These are phyloP conservation scores for Pogonocichla stellata DNA, from an alignment of 2,113 vertebrate genomes.

Conservation along the genomic window DNA sequence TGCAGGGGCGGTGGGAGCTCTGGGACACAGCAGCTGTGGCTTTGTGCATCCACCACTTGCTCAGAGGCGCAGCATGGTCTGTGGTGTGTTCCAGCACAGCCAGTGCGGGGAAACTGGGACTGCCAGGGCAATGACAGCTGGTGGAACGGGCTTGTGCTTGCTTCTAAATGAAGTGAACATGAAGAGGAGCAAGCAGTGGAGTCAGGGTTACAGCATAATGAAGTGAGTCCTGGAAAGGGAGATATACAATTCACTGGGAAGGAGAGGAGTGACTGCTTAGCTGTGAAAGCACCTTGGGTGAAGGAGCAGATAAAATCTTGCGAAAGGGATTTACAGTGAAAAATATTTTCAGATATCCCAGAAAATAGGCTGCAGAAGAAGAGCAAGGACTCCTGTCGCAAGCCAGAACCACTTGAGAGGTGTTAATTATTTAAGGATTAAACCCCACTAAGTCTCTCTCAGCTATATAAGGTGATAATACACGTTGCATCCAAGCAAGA, in stretches of 20 bases:
- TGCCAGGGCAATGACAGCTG: not conserved
- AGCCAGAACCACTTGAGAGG: conserved; percentile 31
- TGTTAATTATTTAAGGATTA: conserved; percentile 60
- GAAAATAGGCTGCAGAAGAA: conserved; percentile 20
- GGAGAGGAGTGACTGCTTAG: not conserved
- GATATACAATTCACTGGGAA: not conserved
- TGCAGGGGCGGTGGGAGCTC: not conserved
- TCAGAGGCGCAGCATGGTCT: not conserved
- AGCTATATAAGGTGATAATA: conserved; percentile 45
- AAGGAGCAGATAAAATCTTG: conserved; percentile 18
- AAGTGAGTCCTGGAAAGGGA: not conserved
- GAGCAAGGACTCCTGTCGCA: not conserved
- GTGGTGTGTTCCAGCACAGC: rapidly evolving
- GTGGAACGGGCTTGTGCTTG: not conserved
- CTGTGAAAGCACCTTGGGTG: not conserved
- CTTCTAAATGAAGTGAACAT: not conserved
- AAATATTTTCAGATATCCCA: not conserved
- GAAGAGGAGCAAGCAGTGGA: not conserved
- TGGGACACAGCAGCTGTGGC: not conserved
- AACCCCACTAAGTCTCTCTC: conserved; percentile 33
- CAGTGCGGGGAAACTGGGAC: not conserved
- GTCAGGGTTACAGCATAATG: not conserved
- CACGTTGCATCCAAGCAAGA: conserved; percentile 3
- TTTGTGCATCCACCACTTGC: not conserved
- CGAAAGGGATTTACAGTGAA: conserved; percentile 18